These are phyloP conservation scores for Melanchra persicariae DNA, from an alignment of 2,888 invertebrate genomes.

Conservation along the genomic window DNA sequence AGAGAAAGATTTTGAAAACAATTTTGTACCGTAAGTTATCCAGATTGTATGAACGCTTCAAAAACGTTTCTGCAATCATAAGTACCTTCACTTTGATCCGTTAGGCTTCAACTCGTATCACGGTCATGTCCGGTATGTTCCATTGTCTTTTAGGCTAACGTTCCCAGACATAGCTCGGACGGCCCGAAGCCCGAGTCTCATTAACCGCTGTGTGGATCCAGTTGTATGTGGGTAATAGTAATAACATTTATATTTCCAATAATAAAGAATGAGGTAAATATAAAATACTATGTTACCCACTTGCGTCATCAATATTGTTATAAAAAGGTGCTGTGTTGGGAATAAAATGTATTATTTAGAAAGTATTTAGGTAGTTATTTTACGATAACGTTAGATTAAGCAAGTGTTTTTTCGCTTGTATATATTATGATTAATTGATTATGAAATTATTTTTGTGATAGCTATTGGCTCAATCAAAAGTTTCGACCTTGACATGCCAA, in stretches of 20 bases:
- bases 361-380: constrained; percentile 6
- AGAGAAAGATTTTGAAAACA: background rate
- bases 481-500: constrained; percentile 4
- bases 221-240: constrained; percentile 1
- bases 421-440: too few species aligned
- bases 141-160: background rate
- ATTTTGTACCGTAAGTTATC: constrained; percentile 12
- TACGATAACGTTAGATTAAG: background rate
- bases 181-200: background rate
- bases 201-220: background rate
- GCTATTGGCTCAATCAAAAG: background rate
- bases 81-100: background rate
- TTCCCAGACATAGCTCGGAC: background rate
- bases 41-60: constrained; percentile 23
- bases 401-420: constrained; percentile 3
- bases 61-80: constrained; percentile 11
- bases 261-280: background rate
- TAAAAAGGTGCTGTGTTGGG: constrained; percentile 8
- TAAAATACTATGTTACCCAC: background rate
- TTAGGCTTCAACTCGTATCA: background rate
- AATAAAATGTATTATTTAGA: constrained; percentile 41
- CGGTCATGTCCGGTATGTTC: background rate
- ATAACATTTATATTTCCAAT: background rate
- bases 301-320: constrained; percentile 4
- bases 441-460: background rate